phyloP scores from a whole-genome alignment of 1,140 invertebrate genomes.

The Drosophila simulans region DNA sequence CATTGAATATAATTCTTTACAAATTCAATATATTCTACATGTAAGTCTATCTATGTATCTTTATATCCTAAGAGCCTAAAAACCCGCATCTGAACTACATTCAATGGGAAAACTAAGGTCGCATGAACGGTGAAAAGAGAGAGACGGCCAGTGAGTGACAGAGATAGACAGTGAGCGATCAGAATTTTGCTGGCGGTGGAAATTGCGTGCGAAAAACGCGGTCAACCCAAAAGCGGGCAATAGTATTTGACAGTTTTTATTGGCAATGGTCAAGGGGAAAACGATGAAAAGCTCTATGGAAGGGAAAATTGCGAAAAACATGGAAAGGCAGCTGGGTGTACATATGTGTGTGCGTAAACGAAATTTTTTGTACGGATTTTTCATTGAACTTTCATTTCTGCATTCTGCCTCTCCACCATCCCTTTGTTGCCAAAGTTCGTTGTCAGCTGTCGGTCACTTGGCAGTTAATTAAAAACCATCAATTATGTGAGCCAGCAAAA shows the following conservation, averaged over 20 bases:
- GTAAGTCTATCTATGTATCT: too few relatives aligned
- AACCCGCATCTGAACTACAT: too few relatives aligned
- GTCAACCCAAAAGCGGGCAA: conserved; percentile 51
- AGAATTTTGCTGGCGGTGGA: conserved; percentile 16
- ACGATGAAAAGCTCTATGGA: not conserved
- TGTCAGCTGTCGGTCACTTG: conserved; percentile 79
- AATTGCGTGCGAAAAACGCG: conserved; percentile 42
- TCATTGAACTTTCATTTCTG: conserved; percentile 27
- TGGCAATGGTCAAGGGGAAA: conserved; percentile 38
- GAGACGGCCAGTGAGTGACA: not conserved
- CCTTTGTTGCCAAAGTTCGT: conserved; percentile 31
- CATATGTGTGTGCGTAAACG: conserved; percentile 1
- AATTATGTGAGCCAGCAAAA: conserved; percentile 68
- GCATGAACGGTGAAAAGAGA: not conserved
- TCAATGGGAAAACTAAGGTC: too few relatives aligned
- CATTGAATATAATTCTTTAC: not conserved
- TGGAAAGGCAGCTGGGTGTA: not conserved
- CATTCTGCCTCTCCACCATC: not conserved
- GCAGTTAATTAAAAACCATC: conserved; percentile 82
- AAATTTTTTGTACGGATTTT: conserved; percentile 35
- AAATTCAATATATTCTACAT: too few relatives aligned
- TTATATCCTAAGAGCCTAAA: too few relatives aligned
- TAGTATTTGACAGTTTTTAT: conserved; percentile 70
- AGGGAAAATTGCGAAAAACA: conserved; percentile 37
- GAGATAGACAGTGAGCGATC: conserved; percentile 12